A percentile compares a stretch with the other conserved stretches of the same genome.
phyloP scores from a whole-genome alignment of 1,140 invertebrate species.

The Cephus cinctus region DNA sequence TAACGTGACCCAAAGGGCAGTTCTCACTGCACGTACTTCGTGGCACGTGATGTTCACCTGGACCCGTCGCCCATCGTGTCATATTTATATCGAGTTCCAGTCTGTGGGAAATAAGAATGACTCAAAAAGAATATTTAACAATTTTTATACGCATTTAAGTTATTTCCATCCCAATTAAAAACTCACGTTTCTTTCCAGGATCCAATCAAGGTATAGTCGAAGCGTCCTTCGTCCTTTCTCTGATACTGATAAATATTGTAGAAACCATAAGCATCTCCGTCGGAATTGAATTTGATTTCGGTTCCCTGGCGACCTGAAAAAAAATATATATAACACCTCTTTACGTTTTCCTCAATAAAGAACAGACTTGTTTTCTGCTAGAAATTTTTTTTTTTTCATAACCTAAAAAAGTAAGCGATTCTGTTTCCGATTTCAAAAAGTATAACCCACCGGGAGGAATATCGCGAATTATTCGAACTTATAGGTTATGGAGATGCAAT shows the following conservation, averaged over 20 bases:
- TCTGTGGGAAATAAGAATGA: constrained; percentile 29
- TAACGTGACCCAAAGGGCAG: constrained; percentile 63
- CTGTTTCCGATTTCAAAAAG: too few species aligned
- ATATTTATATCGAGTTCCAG: constrained; percentile 49
- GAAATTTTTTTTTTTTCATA: not conserved
- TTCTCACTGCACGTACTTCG: constrained; percentile 66
- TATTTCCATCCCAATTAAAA: not conserved
- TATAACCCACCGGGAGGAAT: too few species aligned
- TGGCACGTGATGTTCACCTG: constrained; percentile 48
- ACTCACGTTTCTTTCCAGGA: constrained; percentile 63
- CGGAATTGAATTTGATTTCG: constrained; percentile 63
- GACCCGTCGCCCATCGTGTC: constrained; percentile 46
- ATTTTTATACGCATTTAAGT: constrained; percentile 8
- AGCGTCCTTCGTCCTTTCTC: constrained; percentile 50
- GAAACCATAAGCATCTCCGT: constrained; percentile 67
- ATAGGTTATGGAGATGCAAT: too few species aligned
- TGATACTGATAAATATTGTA: constrained; percentile 73
- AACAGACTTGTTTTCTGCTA: too few species aligned
- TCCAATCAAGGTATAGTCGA: constrained; percentile 65
- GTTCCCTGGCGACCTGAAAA: constrained; percentile 61
- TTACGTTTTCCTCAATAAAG: too few species aligned
- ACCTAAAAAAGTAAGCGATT: too few species aligned
- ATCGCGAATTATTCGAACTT: too few species aligned
- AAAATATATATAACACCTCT: constrained; percentile 2
- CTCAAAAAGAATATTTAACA: constrained; percentile 12